Evolutionary conservation across 2,888 invertebrate species (phyloP), one percentile per base, ranked within the genome.

Genomic region (Drosophila formosana): DNA sequence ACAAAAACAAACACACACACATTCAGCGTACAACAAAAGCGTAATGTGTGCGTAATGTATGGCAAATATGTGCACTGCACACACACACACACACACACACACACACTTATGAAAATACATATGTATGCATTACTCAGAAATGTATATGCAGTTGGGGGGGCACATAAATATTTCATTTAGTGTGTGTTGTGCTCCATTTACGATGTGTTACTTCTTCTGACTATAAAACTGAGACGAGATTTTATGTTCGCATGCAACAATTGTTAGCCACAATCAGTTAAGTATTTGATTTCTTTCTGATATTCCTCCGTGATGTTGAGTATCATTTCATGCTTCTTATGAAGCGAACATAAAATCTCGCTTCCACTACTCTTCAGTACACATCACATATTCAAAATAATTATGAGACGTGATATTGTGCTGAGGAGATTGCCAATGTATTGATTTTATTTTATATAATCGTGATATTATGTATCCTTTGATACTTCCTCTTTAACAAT

Each of bases 11-110:
- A 61, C 9, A 66, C 66, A 66, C 57, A 72, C 65, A 75, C 39
- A 61, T 18, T 18, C 18, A 2, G 41, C 61, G 69, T 28, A 82
- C 71, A 78, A 68, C 80, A 75, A 64, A 72, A 60, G 32, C 83
- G 81, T 86, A 84, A 84, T 83, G 83, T 84, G 83, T 86, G 83
- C 81, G 83, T 84, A 84, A 84, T 88, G 83, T 82, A 80, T 80
- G 71, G 82, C 83, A 83, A 83, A 83, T 85, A 88, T 83, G 71
- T 85, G 70, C 64, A 66, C 49, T 72, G 62, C 66, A 72, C 61
- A 72, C 80, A 73, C 50, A 65, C 9, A 69, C 34, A 46, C 26
- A 28, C 34, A 52, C 50, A 52, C 43, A 51, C 25, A 45, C 39
- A 49, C 28, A 49, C 23, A 55, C 41, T 18, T 18, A 51, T 4